A percentile compares a stretch with the other conserved stretches of the same genome.
These are phyloP conservation scores for Ciconia stormi DNA, from an alignment of 2,113 vertebrate species.

Conservation along the genomic window DNA sequence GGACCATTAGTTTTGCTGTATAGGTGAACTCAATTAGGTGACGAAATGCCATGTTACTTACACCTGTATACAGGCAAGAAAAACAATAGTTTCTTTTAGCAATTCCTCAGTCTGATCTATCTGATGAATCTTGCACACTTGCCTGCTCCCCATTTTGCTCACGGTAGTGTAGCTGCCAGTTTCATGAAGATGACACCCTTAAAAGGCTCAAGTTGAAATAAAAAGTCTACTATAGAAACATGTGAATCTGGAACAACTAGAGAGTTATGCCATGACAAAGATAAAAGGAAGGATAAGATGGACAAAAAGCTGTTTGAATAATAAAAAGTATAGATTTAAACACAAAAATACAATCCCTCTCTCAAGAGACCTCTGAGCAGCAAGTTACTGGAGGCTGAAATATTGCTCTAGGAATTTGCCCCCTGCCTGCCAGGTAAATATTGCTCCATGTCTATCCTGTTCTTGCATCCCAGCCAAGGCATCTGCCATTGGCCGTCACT, in stretches of 20 bases:
- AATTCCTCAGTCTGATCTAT: not conserved
- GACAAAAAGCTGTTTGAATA: not conserved
- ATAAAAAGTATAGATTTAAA: not conserved
- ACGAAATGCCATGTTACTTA: slow-evolving; percentile 93
- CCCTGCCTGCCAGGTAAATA: not conserved
- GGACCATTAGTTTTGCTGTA: slow-evolving; percentile 89
- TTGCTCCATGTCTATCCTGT: not conserved
- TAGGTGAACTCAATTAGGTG: slow-evolving; percentile 98
- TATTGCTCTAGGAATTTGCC: not conserved
- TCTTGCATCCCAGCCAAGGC: not conserved
- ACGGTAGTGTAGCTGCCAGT: not conserved
- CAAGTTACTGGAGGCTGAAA: not conserved
- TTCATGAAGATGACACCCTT: not conserved
- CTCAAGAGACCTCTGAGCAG: not conserved
- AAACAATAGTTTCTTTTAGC: not conserved
- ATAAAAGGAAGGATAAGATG: not conserved
- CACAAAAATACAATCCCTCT: not conserved
- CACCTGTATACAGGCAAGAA: slow-evolving; percentile 76
- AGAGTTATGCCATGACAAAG: not conserved
- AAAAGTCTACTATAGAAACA: not conserved
- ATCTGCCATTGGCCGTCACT: not conserved
- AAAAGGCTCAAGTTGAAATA: not conserved
- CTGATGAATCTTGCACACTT: not conserved
- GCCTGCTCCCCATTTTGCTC: not conserved
- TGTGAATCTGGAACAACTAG: not conserved